Base-by-base conservation (phyloP, 2,113 vertebrate genomes). In the Prinia subflava region DNA sequence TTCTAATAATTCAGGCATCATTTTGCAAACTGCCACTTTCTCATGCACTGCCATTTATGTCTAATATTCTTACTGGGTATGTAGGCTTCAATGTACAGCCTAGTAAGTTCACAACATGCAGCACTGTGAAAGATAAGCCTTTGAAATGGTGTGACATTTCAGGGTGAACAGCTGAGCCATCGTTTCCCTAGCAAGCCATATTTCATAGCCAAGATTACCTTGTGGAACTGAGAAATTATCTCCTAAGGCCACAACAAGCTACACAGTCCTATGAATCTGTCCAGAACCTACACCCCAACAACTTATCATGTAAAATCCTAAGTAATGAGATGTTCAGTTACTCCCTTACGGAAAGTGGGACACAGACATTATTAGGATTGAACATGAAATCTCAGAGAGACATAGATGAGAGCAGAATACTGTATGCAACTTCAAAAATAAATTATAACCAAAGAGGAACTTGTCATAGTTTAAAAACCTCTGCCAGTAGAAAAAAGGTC, bases 161-260 rank as follows among this genome's bases (percentile, higher is more conserved):
- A 89, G 78, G 57, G 70, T 62, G 70, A 96, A 74, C 37, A 82
- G 81, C 89, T 85, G 89, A 95, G 85, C 28, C 67, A 79, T 33
- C 28, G 0, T 67, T 94, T 96, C 82, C 41, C 39, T 79, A 87
- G 70, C 33, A 63, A 91, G 59, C 39, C 4, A 0, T 83, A 83
- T 77, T 88, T 95, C 55, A 74, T 31, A 83, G 65, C 23, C 42
- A 39, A 13, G 56, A 80, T 67, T 93, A 69, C 59, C 78, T 88
- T 5, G 3, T 55, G 71, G 55, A 77, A 35, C 37, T 11, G 10
- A 83, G 50, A 83, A 91, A 85, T 86, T 77, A 55, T 74, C 59
- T 87, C 63, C 87, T 86, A 92, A 90, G 76, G 85, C 84, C 59
- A 37, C 23, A 52, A 53, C 24, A 52, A 23, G 19, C 56, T 86